Evolutionary conservation across 1,140 invertebrate genomes (phyloP), one percentile per base, ranked within the genome.

Genomic region (Brachionus angularis): DNA sequence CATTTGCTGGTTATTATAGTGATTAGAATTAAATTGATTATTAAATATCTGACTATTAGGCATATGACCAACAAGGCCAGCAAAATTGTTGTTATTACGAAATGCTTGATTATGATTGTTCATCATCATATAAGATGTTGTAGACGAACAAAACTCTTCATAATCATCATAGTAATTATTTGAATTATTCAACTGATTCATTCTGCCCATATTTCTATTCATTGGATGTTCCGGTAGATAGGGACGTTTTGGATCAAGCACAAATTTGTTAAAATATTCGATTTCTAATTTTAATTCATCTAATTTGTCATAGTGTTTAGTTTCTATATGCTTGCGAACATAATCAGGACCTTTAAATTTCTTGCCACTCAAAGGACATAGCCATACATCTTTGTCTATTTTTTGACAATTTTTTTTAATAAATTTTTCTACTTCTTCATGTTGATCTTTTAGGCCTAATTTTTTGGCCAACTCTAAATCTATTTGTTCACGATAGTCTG

Each of bases 291-390:
- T 90, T 0, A 97, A 94, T 82, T 98, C 93, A 18, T 96, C 91
- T n/a, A 98, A 87, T 82, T 96, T 96, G 75, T 98, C 96, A 0
- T 81, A 87, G 78, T 98, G 94, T 77, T 98, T 98, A 78, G 96
- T 97, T 74, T 93, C 90, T 47, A 99, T 96, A 78, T 99, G 96
- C 79, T 99, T 99, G 34, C 91, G 87, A 12, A 99, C 94, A 83
- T 96, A 99, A 77, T 98, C 95, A 0, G 96, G 94, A 0, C 93
- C 96, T 81, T 98, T 98, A 81, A 99, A 99, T 79, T 98, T 98
- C 79, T 99, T 99, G 0, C 94, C 94, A 73, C 93, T 97, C 1
- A 99, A 83, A 0, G 95, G 95, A 84, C 96, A 99, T 23, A 98
- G 80, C 94, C 95, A 99, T 76, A 98, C 98, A 77, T 97, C 95